Evolutionary conservation across 2,797 vertebrate species (phyloP).

Genomic region (Erethizon dorsatum): DNA sequence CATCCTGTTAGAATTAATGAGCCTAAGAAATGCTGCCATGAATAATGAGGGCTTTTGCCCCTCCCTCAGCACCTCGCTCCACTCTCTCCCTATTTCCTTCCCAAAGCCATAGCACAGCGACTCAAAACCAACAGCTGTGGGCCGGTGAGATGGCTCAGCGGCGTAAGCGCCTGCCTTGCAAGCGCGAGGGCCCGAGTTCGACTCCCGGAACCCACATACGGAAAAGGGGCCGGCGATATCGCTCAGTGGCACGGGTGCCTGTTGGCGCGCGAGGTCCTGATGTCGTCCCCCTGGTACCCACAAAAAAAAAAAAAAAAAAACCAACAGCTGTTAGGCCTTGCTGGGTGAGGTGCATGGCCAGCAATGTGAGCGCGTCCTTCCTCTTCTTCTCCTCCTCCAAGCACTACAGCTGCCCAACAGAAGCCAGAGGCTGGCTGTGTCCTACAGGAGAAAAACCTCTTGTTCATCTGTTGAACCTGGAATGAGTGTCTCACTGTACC

Average conservation of each 20-base stretch:
- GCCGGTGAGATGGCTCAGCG: too few species aligned
- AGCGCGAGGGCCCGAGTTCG: too few species aligned
- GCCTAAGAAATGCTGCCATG: slow-evolving; percentile 71
- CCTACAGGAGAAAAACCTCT: neutral
- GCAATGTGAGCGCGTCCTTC: neutral
- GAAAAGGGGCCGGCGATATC: too few species aligned
- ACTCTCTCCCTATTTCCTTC: neutral
- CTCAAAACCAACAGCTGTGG: neutral
- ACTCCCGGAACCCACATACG: too few species aligned
- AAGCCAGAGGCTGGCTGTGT: neutral
- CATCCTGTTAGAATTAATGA: slow-evolving; percentile 82
- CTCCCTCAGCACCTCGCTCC: slow-evolving; percentile 12
- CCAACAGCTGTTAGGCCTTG: neutral
- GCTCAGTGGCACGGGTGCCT: too few species aligned
- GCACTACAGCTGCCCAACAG: neutral
- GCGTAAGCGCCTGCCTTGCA: too few species aligned
- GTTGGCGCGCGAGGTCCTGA: too few species aligned
- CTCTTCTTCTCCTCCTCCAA: neutral
- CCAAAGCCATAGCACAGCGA: neutral
- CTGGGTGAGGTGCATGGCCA: too few species aligned
- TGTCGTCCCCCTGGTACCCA: too few species aligned
- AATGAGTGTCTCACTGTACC: neutral
- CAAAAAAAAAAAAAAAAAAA: too few species aligned
- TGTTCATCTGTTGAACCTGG: neutral
- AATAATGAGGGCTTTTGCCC: slow-evolving; percentile 66